Evolutionary conservation across 2,113 vertebrate species (phyloP).

Genomic region (Psettodes erumei): DNA sequence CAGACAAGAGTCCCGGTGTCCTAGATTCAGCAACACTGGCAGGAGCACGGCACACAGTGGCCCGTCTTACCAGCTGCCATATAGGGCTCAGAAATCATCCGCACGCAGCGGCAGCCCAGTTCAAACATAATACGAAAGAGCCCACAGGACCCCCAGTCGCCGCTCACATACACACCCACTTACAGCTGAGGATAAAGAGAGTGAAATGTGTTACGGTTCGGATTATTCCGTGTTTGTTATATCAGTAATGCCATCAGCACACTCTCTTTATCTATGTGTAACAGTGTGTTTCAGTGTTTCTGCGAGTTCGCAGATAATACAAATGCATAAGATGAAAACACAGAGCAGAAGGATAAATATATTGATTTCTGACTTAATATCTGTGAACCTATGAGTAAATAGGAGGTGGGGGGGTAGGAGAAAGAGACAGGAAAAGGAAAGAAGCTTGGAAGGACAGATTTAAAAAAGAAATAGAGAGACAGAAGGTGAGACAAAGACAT

Average conservation of each 20-base stretch:
- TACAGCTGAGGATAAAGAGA: constrained; percentile 35
- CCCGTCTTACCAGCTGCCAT: constrained; percentile 49
- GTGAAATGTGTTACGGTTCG: constrained; percentile 22
- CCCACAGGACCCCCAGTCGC: constrained; percentile 12
- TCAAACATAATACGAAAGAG: constrained; percentile 45
- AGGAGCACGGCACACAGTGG: constrained; percentile 64
- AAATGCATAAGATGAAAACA: constrained; percentile 38
- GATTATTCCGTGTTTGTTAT: constrained; percentile 50
- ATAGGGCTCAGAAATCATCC: constrained; percentile 45
- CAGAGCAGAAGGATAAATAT: constrained; percentile 25
- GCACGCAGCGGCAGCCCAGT: constrained; percentile 43
- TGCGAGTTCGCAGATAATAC: constrained; percentile 46
- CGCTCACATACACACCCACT: constrained; percentile 19
- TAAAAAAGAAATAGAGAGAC: too few relatives aligned
- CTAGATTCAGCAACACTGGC: constrained; percentile 73
- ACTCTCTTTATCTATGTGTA: constrained; percentile 52
- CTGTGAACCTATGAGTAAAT: constrained; percentile 5
- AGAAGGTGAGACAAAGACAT: background rate
- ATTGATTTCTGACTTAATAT: constrained; percentile 46
- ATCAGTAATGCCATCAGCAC: constrained; percentile 63
- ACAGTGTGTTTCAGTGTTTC: constrained; percentile 35
- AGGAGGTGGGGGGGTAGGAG: background rate
- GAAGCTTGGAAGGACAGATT: background rate
- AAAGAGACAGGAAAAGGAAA: background rate
- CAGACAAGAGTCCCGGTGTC: constrained; percentile 76